A percentile compares a stretch with the other conserved stretches of the same genome.
phyloP scores from a whole-genome alignment of 2,113 vertebrate species.

The Parus major region DNA sequence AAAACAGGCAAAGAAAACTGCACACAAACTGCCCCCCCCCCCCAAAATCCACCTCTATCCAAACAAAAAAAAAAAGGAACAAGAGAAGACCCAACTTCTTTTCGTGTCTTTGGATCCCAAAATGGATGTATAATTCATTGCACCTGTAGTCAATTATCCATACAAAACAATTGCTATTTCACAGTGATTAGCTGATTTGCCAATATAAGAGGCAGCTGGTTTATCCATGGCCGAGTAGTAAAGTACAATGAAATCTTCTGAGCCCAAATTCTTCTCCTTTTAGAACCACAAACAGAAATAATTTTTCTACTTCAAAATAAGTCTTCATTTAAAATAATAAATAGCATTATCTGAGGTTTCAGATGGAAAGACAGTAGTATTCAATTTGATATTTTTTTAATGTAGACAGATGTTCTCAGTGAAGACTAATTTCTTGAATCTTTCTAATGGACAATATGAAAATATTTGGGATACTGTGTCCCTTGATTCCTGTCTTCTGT shows the following conservation, averaged over 20 bases:
- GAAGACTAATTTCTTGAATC: not conserved
- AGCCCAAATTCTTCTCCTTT: conserved; percentile 53
- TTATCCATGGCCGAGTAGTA: conserved; percentile 53
- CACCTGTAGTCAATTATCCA: conserved; percentile 78
- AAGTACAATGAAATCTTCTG: conserved; percentile 55
- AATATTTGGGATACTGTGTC: not conserved
- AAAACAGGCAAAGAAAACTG: not conserved
- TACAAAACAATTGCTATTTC: conserved; percentile 70
- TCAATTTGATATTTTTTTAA: not conserved
- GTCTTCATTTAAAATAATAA: conserved; percentile 50
- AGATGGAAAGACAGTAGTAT: not conserved
- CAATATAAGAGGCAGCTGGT: conserved; percentile 70
- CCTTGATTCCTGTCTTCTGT: not conserved
- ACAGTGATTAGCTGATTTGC: conserved; percentile 66
- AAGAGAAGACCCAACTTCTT: not conserved
- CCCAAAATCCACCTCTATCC: not conserved
- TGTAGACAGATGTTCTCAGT: conserved; percentile 15
- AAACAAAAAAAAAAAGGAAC: not conserved
- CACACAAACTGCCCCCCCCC: too few species aligned
- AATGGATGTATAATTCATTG: conserved; percentile 67
- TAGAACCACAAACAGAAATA: conserved; percentile 39
- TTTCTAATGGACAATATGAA: not conserved
- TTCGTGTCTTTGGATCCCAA: conserved; percentile 34
- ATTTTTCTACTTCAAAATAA: conserved; percentile 40
- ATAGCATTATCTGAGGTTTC: conserved; percentile 46